A percentile compares a stretch with the other conserved stretches of the same genome.
These are phyloP conservation scores for Thaumatotibia leucotreta DNA, from an alignment of 1,140 invertebrate genomes.

Conservation along the genomic window DNA sequence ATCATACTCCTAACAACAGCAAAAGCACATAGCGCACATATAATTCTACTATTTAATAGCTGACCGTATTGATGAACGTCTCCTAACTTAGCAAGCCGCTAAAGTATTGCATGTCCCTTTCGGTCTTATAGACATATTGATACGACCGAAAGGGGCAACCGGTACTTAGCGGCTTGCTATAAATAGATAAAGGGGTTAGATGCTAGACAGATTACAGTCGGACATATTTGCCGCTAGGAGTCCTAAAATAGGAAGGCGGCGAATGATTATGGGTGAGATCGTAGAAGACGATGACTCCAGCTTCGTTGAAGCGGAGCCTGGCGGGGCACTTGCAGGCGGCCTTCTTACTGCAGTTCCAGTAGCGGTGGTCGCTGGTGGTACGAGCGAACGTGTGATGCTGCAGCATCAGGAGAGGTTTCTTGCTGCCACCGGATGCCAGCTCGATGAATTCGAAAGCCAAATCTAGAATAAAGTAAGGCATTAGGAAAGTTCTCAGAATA, in stretches of 20 bases:
- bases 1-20: no score
- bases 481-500: neutral
- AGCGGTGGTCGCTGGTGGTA: slow-evolving; percentile 19
- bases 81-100: no score
- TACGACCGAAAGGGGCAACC: no score
- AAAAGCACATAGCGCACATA: no score
- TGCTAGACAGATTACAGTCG: no score
- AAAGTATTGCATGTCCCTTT: no score
- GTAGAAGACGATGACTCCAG: slow-evolving; percentile 15
- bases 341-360: slow-evolving; percentile 29
- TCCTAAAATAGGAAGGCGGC: slow-evolving; percentile 11
- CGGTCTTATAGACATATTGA: no score
- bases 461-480: neutral
- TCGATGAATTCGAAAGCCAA: neutral
- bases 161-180: no score
- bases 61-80: no score
- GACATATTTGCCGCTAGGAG: neutral
- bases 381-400: slow-evolving; percentile 23
- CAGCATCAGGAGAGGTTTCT: slow-evolving; percentile 17
- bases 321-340: slow-evolving; percentile 21
- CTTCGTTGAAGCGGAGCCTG: slow-evolving; percentile 20
- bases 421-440: neutral
- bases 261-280: slow-evolving; percentile 23
- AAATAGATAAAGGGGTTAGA: no score
- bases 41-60: no score